These are phyloP conservation scores for Luffia ferchaultella DNA, from an alignment of 2,888 invertebrate species.

Conservation along the genomic window DNA sequence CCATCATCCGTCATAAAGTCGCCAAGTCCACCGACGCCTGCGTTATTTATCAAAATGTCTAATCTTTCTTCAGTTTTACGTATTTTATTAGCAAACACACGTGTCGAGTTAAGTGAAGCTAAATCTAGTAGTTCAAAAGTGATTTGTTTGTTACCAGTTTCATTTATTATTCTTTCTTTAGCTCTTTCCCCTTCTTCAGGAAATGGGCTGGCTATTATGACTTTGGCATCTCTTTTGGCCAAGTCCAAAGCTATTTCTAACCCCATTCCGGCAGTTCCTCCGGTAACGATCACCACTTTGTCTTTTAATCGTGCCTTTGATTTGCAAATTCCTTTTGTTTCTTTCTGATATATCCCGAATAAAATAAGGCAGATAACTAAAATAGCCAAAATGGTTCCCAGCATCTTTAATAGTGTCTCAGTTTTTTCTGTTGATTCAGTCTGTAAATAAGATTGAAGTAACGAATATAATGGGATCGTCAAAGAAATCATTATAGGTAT, in stretches of 20 bases:
- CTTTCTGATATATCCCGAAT: slow-evolving; percentile 26
- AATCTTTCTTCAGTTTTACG: slow-evolving; percentile 73
- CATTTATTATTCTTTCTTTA: slow-evolving; percentile 69
- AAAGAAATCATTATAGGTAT: too few relatives aligned
- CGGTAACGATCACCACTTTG: slow-evolving; percentile 43
- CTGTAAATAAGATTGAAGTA: too few relatives aligned
- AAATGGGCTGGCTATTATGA: slow-evolving; percentile 49
- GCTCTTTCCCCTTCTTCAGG: slow-evolving; percentile 38
- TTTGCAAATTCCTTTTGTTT: slow-evolving; percentile 44
- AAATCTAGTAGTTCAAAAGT: slow-evolving; percentile 77
- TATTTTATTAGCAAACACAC: slow-evolving; percentile 82
- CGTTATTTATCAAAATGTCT: slow-evolving; percentile 89
- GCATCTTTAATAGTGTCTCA: too few relatives aligned
- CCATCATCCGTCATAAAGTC: slow-evolving; percentile 78
- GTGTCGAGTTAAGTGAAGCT: slow-evolving; percentile 76
- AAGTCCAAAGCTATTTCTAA: slow-evolving; percentile 45
- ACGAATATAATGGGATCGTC: too few relatives aligned
- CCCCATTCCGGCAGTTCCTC: slow-evolving; percentile 51
- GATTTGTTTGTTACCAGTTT: slow-evolving; percentile 73
- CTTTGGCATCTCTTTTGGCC: slow-evolving; percentile 43
- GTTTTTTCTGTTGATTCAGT: too few relatives aligned
- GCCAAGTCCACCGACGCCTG: slow-evolving; percentile 76
- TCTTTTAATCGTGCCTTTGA: slow-evolving; percentile 43
- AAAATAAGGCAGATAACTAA: background rate
- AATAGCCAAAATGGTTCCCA: background rate